A percentile compares a stretch with the other conserved stretches of the same genome.
These are phyloP conservation scores for Anser brachyrhynchus DNA, from an alignment of 2,113 vertebrate species.

Conservation along the genomic window DNA sequence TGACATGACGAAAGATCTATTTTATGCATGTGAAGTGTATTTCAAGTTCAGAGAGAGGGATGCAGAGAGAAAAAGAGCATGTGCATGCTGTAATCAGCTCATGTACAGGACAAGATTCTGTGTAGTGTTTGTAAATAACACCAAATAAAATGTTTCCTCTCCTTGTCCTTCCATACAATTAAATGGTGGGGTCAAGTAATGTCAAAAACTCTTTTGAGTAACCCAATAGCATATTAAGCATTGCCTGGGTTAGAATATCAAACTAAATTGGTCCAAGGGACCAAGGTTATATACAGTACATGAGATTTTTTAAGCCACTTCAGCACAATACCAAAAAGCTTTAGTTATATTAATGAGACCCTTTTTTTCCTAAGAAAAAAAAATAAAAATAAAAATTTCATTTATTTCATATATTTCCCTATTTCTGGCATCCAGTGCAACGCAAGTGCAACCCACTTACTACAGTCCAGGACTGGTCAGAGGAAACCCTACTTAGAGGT, in stretches of 20 bases:
- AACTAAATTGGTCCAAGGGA: neutral
- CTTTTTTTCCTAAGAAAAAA: neutral
- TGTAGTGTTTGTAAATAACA: neutral
- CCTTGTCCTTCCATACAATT: neutral
- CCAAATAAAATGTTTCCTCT: neutral
- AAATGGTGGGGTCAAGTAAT: neutral
- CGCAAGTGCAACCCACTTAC: neutral
- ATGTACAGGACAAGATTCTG: neutral
- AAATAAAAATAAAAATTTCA: neutral
- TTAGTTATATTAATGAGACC: neutral
- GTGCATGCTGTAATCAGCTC: neutral
- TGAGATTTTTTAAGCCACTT: neutral
- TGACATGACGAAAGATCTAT: neutral
- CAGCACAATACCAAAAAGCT: neutral
- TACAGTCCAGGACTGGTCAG: neutral
- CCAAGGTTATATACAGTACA: neutral
- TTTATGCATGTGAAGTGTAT: neutral
- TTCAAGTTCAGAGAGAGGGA: neutral
- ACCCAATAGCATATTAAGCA: neutral
- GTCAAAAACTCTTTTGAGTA: neutral
- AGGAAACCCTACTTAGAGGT: neutral
- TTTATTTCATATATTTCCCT: neutral
- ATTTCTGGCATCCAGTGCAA: neutral
- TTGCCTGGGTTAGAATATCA: neutral
- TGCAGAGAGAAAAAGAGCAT: neutral